These are phyloP conservation scores for Crocidura indochinensis DNA, from an alignment of 2,797 vertebrate genomes.

Conservation along the genomic window DNA sequence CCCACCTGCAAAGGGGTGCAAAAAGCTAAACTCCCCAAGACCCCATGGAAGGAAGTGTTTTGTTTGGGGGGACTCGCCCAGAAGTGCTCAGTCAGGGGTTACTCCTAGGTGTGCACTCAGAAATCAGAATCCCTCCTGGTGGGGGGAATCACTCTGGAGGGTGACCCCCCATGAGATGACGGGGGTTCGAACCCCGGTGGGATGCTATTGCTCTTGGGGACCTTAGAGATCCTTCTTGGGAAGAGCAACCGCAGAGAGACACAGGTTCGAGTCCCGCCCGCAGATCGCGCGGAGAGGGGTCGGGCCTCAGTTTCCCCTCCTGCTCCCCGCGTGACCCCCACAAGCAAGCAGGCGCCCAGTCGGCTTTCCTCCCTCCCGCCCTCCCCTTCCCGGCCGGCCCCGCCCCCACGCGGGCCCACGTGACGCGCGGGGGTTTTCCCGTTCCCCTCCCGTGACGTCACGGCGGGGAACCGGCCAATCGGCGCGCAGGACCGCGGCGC, in stretches of 20 bases:
- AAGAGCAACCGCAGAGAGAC: background rate
- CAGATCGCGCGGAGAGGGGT: background rate
- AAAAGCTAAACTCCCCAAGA: no score
- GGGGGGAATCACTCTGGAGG: no score
- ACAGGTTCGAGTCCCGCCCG: constrained; percentile 4
- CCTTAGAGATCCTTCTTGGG: no score
- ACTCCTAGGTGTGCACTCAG: no score
- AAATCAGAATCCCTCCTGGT: no score
- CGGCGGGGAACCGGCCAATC: constrained; percentile 72
- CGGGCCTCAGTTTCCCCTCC: background rate
- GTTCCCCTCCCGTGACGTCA: constrained; percentile 79
- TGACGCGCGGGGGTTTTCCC: constrained; percentile 86
- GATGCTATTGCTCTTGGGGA: no score
- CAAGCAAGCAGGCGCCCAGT: background rate
- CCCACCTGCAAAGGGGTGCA: no score
- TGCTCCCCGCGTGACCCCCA: background rate
- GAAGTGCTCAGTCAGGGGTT: no score
- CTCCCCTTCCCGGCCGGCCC: constrained; percentile 79
- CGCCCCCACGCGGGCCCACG: constrained; percentile 68
- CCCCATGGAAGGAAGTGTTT: no score
- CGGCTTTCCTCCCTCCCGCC: constrained; percentile 33
- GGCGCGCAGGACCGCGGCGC: constrained; percentile 68
- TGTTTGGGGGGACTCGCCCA: no score
- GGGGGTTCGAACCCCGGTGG: no score
- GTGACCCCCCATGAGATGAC: no score